Conservation (phyloP, 1,140 invertebrate genomes). For the Drosophila sulfurigaster region DNA sequence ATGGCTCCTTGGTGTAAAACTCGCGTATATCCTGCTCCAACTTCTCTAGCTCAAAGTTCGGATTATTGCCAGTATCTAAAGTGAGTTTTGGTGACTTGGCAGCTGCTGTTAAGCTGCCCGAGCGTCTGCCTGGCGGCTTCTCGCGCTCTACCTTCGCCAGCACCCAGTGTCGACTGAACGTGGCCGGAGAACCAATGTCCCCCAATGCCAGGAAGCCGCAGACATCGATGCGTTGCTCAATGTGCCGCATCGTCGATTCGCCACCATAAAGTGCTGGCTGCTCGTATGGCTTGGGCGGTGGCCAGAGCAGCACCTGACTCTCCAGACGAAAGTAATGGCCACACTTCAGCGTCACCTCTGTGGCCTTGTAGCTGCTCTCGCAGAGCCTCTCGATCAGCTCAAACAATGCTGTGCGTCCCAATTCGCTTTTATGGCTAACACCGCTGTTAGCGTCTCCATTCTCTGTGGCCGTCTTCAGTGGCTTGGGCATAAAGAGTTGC, state of each 20-base stretch:
- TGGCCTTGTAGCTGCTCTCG: constrained; percentile 92
- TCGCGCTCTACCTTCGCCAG: constrained; percentile 88
- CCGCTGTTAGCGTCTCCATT: constrained; percentile 15
- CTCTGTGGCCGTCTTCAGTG: constrained; percentile 50
- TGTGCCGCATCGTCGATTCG: constrained; percentile 50
- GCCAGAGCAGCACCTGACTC: constrained; percentile 89
- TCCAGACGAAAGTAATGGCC: constrained; percentile 90
- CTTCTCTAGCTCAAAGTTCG: constrained; percentile 86
- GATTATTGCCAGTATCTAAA: constrained; percentile 65
- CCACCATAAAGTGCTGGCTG: constrained; percentile 30
- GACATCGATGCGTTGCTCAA: constrained; percentile 89
- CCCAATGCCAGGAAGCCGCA: constrained; percentile 93
- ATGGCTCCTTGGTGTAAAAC: constrained; percentile 87
- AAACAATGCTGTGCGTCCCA: constrained; percentile 85
- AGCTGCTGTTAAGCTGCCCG: constrained; percentile 30
- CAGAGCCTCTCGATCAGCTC: constrained; percentile 90
- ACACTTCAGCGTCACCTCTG: constrained; percentile 91
- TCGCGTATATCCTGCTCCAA: constrained; percentile 84
- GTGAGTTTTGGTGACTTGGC: constrained; percentile 65
- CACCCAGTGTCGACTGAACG: constrained; percentile 95
- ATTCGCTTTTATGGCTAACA: constrained; percentile 84
- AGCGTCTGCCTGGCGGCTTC: constrained; percentile 62
- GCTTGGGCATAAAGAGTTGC: constrained; percentile 73
- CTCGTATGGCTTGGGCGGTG: constrained; percentile 87
- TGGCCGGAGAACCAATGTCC: constrained; percentile 96